Conservation (phyloP, 2,888 invertebrate genomes). For the Drosophila pegasa region DNA sequence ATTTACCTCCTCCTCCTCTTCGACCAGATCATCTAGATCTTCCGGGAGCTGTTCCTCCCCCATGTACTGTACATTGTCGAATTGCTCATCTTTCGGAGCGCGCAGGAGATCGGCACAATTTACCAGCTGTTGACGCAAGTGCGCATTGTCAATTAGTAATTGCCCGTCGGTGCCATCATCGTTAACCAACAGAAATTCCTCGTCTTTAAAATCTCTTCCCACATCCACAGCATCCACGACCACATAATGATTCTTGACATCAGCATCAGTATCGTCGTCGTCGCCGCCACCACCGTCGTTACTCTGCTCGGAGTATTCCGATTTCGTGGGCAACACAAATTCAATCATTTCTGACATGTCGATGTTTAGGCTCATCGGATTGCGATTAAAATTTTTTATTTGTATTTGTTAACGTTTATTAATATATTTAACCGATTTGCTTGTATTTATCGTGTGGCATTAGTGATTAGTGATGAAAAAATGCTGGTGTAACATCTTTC, state of each 20-base stretch:
- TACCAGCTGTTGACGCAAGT: conserved; percentile 50
- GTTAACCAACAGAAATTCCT: conserved; percentile 53
- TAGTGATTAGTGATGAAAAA: conserved; percentile 46
- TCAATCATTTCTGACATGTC: conserved; percentile 80
- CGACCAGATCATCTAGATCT: conserved; percentile 41
- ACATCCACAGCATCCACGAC: conserved; percentile 60
- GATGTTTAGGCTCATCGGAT: conserved; percentile 41
- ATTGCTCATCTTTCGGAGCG: conserved; percentile 32
- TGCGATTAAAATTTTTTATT: conserved; percentile 12
- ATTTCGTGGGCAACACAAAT: conserved; percentile 61
- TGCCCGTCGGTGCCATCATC: conserved; percentile 48
- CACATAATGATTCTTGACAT: conserved; percentile 38
- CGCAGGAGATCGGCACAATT: conserved; percentile 40
- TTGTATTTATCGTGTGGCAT: conserved; percentile 58
- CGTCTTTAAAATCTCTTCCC: conserved; percentile 47
- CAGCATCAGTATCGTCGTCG: conserved; percentile 40
- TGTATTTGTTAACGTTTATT: background rate
- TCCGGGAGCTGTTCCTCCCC: conserved; percentile 39
- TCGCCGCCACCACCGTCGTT: conserved; percentile 34
- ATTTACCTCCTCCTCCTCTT: conserved; percentile 25
- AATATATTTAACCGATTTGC: conserved; percentile 37
- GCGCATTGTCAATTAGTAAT: conserved; percentile 35
- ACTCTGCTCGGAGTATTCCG: conserved; percentile 49
- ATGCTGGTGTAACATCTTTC: conserved; percentile 27
- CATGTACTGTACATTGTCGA: conserved; percentile 35